Evolutionary conservation across 1,140 invertebrate species (phyloP).

Genomic region (Lepidurus arcticus): DNA sequence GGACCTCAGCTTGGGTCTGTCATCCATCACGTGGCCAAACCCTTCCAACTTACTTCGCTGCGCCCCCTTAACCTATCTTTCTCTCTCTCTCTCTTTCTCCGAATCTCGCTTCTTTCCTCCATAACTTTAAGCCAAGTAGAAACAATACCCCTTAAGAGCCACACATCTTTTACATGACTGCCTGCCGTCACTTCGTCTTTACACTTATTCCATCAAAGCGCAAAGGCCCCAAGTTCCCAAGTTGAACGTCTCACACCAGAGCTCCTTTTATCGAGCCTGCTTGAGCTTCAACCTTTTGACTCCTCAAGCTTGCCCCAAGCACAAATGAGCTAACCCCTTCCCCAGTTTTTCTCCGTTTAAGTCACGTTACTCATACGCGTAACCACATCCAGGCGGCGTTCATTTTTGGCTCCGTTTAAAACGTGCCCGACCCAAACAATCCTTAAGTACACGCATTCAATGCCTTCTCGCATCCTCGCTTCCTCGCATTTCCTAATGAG

Average conservation of each 20-base stretch:
- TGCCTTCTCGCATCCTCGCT: conserved; percentile 10
- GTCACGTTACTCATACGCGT: background rate
- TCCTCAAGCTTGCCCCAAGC: conserved; percentile 10
- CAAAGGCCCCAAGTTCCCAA: too few relatives aligned
- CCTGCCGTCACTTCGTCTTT: background rate
- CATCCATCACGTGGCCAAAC: background rate
- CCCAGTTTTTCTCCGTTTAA: background rate
- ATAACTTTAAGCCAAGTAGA: background rate
- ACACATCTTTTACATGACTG: background rate
- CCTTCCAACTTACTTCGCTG: too few relatives aligned
- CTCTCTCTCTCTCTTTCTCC: background rate
- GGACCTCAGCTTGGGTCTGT: conserved; percentile 2
- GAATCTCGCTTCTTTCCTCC: background rate
- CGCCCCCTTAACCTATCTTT: background rate
- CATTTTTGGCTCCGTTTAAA: background rate
- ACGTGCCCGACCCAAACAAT: background rate
- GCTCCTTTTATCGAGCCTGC: background rate
- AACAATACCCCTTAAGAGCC: background rate
- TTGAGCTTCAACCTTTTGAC: background rate
- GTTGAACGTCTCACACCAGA: too few relatives aligned
- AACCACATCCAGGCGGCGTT: background rate
- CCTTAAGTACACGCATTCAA: background rate
- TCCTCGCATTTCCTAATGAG: conserved; percentile 22
- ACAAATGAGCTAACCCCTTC: background rate
- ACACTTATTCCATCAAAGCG: background rate